Conservation (phyloP, 1,140 invertebrate species). For the Nasonia vitripennis region DNA sequence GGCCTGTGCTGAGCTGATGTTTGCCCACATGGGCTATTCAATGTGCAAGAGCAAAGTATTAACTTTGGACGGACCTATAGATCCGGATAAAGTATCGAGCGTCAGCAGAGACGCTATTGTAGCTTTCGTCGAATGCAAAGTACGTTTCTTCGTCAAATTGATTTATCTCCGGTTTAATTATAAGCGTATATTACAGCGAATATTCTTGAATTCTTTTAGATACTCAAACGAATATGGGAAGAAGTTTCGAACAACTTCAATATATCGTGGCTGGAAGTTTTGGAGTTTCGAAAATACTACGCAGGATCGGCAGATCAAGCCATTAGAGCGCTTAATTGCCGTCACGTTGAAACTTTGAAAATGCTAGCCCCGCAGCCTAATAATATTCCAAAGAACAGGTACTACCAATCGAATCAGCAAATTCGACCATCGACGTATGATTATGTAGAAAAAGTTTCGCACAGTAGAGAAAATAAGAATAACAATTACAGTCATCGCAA, state of each 20-base stretch:
- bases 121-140: constrained; percentile 93
- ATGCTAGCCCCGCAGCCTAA: background rate
- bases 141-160: constrained; percentile 62
- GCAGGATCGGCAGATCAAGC: constrained; percentile 78
- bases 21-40: constrained; percentile 89
- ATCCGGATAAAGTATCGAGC: constrained; percentile 85
- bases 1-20: constrained; percentile 83
- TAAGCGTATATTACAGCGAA: background rate
- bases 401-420: constrained; percentile 43
- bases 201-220: constrained; percentile 65
- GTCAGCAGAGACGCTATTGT: constrained; percentile 89
- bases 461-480: constrained; percentile 53
- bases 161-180: constrained; percentile 22
- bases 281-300: constrained; percentile 80
- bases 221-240: constrained; percentile 81
- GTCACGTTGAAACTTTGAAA: constrained; percentile 62
- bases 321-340: constrained; percentile 72
- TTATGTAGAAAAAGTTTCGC: constrained; percentile 58
- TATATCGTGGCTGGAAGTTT: constrained; percentile 80
- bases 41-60: constrained; percentile 76
- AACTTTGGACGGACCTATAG: constrained; percentile 82
- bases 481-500: constrained; percentile 55
- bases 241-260: constrained; percentile 75
- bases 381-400: constrained; percentile 35
- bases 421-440: constrained; percentile 40